Conservation (phyloP, 2,888 invertebrate species). For the Furcula furcula region DNA sequence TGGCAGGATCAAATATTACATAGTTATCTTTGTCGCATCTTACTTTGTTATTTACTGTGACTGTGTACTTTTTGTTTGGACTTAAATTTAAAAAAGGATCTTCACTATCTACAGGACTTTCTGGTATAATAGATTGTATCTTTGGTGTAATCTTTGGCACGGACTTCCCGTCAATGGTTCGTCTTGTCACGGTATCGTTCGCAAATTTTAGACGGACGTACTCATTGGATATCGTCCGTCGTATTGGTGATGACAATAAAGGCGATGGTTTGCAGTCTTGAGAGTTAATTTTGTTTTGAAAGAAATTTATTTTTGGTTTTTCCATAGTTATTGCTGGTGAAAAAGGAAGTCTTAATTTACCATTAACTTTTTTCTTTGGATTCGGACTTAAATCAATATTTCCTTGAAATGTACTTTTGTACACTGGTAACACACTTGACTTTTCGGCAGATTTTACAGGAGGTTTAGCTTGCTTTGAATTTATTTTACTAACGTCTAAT, state of each 20-base stretch:
- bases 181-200: constrained; percentile 67
- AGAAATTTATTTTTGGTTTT: constrained; percentile 69
- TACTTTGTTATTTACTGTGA: constrained; percentile 75
- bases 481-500: constrained; percentile 54
- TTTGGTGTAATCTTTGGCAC: constrained; percentile 74
- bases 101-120: constrained; percentile 74
- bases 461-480: constrained; percentile 43
- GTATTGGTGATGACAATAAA: constrained; percentile 61
- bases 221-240: constrained; percentile 77
- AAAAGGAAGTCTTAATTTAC: constrained; percentile 71
- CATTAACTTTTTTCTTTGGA: constrained; percentile 56
- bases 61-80: constrained; percentile 78
- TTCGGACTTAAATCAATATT: constrained; percentile 48
- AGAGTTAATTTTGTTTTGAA: constrained; percentile 57
- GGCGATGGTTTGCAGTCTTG: constrained; percentile 60
- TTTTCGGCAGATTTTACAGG: constrained; percentile 48
- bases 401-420: constrained; percentile 56
- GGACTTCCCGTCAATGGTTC: constrained; percentile 71
- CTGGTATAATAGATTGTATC: constrained; percentile 77
- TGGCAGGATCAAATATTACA: constrained; percentile 74
- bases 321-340: constrained; percentile 68
- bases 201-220: constrained; percentile 72
- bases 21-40: constrained; percentile 79
- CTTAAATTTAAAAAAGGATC: constrained; percentile 74
- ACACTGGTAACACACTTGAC: constrained; percentile 64